Conservation (phyloP, 2,888 invertebrate species). For the Ophioninae sp. region DNA sequence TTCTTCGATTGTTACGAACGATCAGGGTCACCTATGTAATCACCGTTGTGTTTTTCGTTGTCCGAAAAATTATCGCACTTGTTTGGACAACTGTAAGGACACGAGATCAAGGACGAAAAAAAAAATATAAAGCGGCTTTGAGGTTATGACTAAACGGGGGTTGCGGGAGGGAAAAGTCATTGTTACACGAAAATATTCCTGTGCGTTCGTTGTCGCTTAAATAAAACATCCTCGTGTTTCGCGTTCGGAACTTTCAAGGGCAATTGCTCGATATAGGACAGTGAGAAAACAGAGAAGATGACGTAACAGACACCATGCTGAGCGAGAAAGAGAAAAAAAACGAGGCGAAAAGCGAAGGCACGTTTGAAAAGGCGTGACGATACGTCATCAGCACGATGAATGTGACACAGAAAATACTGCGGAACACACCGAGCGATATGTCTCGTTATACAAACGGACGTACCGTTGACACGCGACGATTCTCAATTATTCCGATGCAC, state of each 20-base stretch:
- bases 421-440: neutral
- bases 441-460: neutral
- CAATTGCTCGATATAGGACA: slow-evolving; percentile 16
- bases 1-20: no score
- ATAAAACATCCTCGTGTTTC: neutral
- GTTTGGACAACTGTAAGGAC: no score
- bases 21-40: no score
- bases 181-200: no score
- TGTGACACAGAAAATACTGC: slow-evolving; percentile 7
- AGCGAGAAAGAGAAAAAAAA: neutral
- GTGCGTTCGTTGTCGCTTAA: neutral
- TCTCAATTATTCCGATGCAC: slow-evolving; percentile 8
- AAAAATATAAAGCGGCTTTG: no score
- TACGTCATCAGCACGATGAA: neutral
- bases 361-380: slow-evolving; percentile 6
- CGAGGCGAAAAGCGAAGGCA: neutral
- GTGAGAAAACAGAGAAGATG: slow-evolving; percentile 27
- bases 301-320: slow-evolving; percentile 16
- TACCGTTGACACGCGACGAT: neutral
- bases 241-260: slow-evolving; percentile 37
- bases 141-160: no score
- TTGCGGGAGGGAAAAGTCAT: no score
- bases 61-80: no score
- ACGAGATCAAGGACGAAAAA: no score
- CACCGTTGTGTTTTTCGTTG: no score